Evolutionary conservation across 2,113 vertebrate genomes (phyloP), one percentile per base, ranked within the genome.

Genomic region (Mormyrus iriodes): DNA sequence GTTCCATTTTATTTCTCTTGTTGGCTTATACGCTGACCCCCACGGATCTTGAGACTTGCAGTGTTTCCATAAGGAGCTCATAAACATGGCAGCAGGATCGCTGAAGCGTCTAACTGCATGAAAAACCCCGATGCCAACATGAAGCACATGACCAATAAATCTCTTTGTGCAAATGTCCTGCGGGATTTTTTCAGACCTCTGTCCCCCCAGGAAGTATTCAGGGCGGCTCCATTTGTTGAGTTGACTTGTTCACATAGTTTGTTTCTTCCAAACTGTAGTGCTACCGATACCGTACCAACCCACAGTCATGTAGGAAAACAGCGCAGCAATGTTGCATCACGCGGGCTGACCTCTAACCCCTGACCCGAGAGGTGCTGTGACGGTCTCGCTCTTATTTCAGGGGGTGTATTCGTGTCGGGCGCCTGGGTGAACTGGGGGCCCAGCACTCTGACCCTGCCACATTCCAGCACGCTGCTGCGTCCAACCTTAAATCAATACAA

Each of bases 401-500:
- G 65, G 88, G 88, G 24, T 53, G 69, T 79, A 73, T n/a, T 52
- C 17, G 31, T 82, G 88, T n/a, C 88, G 76, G 88, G 31, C n/a
- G 61, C 44, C 53, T 73, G 48, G 88, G 13, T 9, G 31, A 35
- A 73, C 48, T 76, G 44, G n/a, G 48, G 46, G 5, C 58, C 4
- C 44, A 10, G 61, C 39, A 10, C 52, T 42, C n/a, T 42, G 53
- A 85, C 79, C 88, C 88, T 7, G 13, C 52, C 21, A 61, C 76
- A 84, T 85, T 89, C 76, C 76, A 88, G 48, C 69, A 42, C 46
- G 21, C 65, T 21, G 48, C 48, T 27, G 24, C n/a, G 48, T 73
- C 87, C 39, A 7, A 48, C 35, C 58, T 46, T 88, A 88, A 88
- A 73, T 49, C 87, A 88, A 88, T 88, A 73, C 61, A 76, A 88